Percentiles rank a stretch among this genome's conserved stretches.
These are phyloP conservation scores for Gila orcuttii DNA, from an alignment of 2,113 vertebrate genomes.

Conservation along the genomic window DNA sequence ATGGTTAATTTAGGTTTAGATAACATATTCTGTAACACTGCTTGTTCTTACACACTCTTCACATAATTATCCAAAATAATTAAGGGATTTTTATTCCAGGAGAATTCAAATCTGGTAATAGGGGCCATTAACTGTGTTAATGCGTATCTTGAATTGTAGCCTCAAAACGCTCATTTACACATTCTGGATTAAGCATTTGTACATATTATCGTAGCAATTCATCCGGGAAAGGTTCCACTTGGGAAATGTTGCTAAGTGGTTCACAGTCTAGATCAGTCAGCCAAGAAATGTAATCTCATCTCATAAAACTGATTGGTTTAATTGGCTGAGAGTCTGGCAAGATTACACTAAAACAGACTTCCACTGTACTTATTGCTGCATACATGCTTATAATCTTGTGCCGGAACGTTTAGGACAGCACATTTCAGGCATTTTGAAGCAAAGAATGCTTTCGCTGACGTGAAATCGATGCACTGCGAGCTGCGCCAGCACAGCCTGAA, in stretches of 20 bases:
- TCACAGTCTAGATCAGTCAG: slow-evolving; percentile 4
- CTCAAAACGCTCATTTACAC: slow-evolving; percentile 8
- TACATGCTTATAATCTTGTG: slow-evolving; percentile 11
- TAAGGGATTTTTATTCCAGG: background rate
- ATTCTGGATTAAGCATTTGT: slow-evolving; percentile 33
- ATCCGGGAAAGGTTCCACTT: slow-evolving; percentile 20
- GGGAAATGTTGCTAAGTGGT: slow-evolving; percentile 29
- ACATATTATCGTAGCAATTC: slow-evolving; percentile 10
- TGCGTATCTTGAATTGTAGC: background rate
- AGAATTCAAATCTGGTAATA: slow-evolving; percentile 7
- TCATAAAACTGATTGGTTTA: slow-evolving; percentile 39
- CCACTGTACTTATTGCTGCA: slow-evolving; percentile 3
- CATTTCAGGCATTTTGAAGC: background rate
- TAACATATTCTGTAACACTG: slow-evolving; percentile 5
- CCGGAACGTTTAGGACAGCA: background rate
- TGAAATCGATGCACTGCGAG: slow-evolving; percentile 42
- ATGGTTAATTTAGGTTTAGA: slow-evolving; percentile 10
- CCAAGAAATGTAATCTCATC: slow-evolving; percentile 39
- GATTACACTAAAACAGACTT: slow-evolving; percentile 29
- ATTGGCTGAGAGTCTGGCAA: slow-evolving; percentile 30
- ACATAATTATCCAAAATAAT: background rate
- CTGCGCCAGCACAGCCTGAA: slow-evolving; percentile 33
- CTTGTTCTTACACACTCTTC: slow-evolving; percentile 8
- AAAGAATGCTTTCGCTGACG: slow-evolving; percentile 20
- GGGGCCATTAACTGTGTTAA: slow-evolving; percentile 12